Evolutionary conservation across 92 coral and sea anemone species (phyloP).

Genomic region (Epizoanthus fatuus): DNA sequence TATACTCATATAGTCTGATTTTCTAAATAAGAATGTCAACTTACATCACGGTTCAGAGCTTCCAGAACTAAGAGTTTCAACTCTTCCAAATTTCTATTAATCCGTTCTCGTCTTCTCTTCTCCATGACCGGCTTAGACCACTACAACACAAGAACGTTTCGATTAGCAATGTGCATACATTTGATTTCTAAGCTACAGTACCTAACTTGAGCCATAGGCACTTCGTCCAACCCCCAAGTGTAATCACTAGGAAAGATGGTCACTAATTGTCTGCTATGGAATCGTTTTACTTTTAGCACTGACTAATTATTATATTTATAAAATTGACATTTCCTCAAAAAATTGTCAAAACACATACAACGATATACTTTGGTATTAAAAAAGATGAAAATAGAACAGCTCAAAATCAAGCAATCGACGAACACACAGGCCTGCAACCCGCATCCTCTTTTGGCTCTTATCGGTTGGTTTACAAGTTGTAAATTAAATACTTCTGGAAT

Average conservation of each 20-base stretch:
- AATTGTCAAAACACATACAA: neutral
- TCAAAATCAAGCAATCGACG: neutral
- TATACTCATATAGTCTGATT: too few relatives aligned
- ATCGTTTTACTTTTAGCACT: neutral
- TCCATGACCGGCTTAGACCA: constrained; percentile 99
- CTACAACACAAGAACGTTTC: constrained; percentile 37
- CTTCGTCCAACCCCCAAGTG: neutral
- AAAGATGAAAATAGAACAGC: neutral
- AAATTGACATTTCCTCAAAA: neutral
- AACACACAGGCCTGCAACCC: too few relatives aligned
- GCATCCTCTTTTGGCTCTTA: too few relatives aligned
- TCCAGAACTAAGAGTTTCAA: constrained; percentile 87
- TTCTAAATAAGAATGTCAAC: constrained; percentile 28
- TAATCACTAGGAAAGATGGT: too few relatives aligned
- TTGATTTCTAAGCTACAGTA: neutral
- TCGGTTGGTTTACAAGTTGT: neutral
- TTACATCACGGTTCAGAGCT: constrained; percentile 94
- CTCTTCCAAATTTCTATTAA: constrained; percentile 90
- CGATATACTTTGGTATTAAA: neutral
- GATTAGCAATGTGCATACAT: neutral
- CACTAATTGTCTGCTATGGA: neutral
- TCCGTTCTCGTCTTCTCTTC: constrained; percentile 93
- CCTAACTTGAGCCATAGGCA: neutral
- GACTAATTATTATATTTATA: neutral
- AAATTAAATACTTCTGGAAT: neutral